Evolutionary conservation across 2,797 vertebrate genomes (phyloP).

Genomic region (Staurois parvus): DNA sequence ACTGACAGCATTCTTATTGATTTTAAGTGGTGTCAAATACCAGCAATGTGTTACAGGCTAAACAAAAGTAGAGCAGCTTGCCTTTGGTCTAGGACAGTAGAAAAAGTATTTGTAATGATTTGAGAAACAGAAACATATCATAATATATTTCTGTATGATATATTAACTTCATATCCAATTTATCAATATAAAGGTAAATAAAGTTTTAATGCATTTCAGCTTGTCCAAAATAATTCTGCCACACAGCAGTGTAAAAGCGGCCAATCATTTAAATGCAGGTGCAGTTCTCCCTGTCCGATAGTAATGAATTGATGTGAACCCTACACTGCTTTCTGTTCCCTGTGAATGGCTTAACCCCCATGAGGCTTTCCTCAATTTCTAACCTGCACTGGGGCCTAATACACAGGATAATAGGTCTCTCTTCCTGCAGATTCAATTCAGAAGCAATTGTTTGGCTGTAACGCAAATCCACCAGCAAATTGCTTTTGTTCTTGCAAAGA

Average conservation of each 20-base stretch:
- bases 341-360: conserved; percentile 33
- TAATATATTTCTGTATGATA: background rate
- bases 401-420: conserved; percentile 39
- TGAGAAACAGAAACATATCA: background rate
- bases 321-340: conserved; percentile 14
- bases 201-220: background rate
- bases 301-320: conserved; percentile 42
- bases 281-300: conserved; percentile 1
- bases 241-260: background rate
- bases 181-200: too few species aligned
- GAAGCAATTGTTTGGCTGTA: conserved; percentile 46
- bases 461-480: conserved; percentile 32
- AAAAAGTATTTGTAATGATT: background rate
- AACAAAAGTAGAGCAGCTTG: background rate
- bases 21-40: background rate
- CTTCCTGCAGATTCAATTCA: conserved; percentile 44
- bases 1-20: background rate
- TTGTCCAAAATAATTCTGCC: background rate
- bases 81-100: background rate
- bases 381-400: background rate
- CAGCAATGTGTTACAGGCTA: background rate
- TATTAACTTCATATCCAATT: background rate
- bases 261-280: background rate
- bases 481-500: conserved; percentile 24
- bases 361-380: conserved; percentile 42